Base-by-base conservation (phyloP, 2,797 vertebrate genomes). In the Falco biarmicus region DNA sequence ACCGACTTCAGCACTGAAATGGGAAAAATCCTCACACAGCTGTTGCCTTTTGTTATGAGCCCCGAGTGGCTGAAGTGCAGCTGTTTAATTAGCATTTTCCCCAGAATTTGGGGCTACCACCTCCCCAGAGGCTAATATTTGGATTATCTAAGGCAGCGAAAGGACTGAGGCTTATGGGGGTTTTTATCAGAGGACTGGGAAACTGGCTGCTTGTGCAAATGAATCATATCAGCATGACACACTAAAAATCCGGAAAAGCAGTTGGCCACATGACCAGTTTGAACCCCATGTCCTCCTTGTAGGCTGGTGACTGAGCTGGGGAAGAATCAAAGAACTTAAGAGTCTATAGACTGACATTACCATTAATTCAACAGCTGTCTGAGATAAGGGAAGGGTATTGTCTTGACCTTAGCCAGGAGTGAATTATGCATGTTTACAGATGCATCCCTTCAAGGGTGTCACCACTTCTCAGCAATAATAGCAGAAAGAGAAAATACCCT, bases 401-500 rank as follows among this genome's bases (percentile, higher is more conserved):
- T 68, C 80, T 88, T 85, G 68, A 69, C 45, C 63, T 18, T 54
- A 57, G 64, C 51, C 39, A 83, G 64, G 68, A 80, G 37, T 54
- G 43, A 90, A 75, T 78, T 66, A 50, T 43, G 26, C 14, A n/a
- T 70, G 45, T 89, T 96, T 86, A 54, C 43, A 88, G 61, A 81
- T 22, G 22, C 37, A 48, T 51, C 53, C 59, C 34, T 74, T 65
- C 57, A 17, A 22, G 32, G 37, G 10, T 96, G 79, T 70, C 64
- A 79, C 41, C 68, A 69, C 37, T 51, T 83, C 73, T 66, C 51
- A 81, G 34, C 74, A 84, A 75, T 64, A 86, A 60, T 10, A 89
- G 45, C 37, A 90, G 66, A 86, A 93, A 71, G n/a, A 87, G 74
- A 81, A 94, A 91, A 90, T 20, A 69, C 15, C 28, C 71, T 69